These are phyloP conservation scores for Pterocles gutturalis DNA, from an alignment of 2,113 vertebrate genomes.

Conservation along the genomic window DNA sequence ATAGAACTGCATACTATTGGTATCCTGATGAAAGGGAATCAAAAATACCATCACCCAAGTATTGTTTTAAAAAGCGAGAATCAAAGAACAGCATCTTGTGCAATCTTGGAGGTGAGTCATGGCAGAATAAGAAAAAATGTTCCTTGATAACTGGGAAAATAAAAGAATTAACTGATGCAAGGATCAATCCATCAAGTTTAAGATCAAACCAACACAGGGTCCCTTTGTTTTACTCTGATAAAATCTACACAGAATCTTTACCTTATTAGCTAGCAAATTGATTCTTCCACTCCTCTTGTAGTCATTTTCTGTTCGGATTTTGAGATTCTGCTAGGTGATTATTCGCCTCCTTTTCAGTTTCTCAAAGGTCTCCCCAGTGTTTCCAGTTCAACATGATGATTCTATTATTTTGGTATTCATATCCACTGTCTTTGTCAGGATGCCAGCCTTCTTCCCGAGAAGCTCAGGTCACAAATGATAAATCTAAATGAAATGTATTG, in stretches of 20 bases:
- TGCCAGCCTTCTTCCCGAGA: not conserved
- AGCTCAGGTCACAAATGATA: not conserved
- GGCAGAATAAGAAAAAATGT: not conserved
- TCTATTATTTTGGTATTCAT: not conserved
- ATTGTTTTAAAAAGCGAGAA: not conserved
- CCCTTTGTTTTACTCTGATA: not conserved
- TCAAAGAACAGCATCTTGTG: not conserved
- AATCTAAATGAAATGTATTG: not conserved
- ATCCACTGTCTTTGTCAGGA: not conserved
- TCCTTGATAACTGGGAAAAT: not conserved
- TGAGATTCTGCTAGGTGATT: not conserved
- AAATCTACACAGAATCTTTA: not conserved
- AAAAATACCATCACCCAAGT: not conserved
- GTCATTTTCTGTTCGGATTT: not conserved
- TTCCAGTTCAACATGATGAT: not conserved
- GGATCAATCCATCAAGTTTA: not conserved
- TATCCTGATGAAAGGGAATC: not conserved
- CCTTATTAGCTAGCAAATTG: not conserved
- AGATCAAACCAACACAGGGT: not conserved
- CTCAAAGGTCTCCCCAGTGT: not conserved
- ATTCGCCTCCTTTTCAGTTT: not conserved
- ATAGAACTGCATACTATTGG: not conserved
- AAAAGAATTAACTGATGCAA: not conserved
- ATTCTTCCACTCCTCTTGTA: not conserved
- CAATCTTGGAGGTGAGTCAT: not conserved